These are phyloP conservation scores for Neopipo cinnamomea DNA, from an alignment of 2,113 vertebrate genomes.

Conservation along the genomic window DNA sequence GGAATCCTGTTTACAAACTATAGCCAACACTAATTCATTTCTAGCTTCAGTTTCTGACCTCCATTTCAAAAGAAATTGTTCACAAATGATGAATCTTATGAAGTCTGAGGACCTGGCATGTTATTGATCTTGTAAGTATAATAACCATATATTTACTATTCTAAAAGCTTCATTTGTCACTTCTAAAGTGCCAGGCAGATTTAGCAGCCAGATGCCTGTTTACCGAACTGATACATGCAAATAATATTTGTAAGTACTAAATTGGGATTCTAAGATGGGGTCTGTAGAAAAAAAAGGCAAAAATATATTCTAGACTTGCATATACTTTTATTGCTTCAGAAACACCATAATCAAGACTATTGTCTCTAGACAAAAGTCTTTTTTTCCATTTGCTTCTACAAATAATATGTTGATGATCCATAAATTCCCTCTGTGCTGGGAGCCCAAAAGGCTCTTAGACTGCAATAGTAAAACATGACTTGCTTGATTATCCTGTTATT, in stretches of 20 bases:
- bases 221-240: not conserved
- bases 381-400: not conserved
- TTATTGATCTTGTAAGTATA: not conserved
- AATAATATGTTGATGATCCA: slow-evolving; percentile 18
- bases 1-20: slow-evolving; percentile 45
- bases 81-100: not conserved
- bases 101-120: not conserved
- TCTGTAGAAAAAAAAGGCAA: not conserved
- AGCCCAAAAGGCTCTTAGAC: not conserved
- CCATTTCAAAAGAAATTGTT: not conserved
- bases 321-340: not conserved
- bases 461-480: not conserved
- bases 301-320: not conserved
- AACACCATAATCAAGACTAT: slow-evolving; percentile 21
- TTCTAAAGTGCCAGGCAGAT: not conserved
- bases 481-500: slow-evolving; percentile 22
- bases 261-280: not conserved
- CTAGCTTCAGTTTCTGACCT: not conserved
- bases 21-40: not conserved
- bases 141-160: slow-evolving; percentile 13
- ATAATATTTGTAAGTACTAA: slow-evolving; percentile 13
- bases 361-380: not conserved
- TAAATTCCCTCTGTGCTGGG: slow-evolving; percentile 23
- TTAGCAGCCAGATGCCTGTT: slow-evolving; percentile 21
- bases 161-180: slow-evolving; percentile 4